Conservation (phyloP, 2,797 vertebrate species). For the Spondyliosoma cantharus region DNA sequence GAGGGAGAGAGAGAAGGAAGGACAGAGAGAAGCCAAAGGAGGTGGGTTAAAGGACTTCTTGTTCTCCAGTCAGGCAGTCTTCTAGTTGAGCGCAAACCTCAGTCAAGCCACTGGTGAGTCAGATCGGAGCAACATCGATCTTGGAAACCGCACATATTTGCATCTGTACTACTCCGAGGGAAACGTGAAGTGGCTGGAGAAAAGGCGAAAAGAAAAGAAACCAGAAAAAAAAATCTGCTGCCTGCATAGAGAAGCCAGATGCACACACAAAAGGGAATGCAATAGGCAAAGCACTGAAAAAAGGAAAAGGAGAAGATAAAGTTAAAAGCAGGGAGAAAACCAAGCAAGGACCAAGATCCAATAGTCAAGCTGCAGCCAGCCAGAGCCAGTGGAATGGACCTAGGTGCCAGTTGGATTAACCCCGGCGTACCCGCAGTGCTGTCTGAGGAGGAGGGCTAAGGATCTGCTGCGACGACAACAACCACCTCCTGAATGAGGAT, state of each 20-base stretch:
- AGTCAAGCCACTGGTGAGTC: slow-evolving; percentile 41
- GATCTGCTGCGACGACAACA: slow-evolving; percentile 57
- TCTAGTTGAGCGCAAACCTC: slow-evolving; percentile 37
- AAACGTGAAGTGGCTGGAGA: slow-evolving; percentile 32
- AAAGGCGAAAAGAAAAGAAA: slow-evolving; percentile 2
- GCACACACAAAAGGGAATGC: slow-evolving; percentile 33
- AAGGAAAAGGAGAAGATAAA: slow-evolving; percentile 19
- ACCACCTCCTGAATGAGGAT: slow-evolving; percentile 86
- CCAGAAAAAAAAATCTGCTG: slow-evolving; percentile 20
- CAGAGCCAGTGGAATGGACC: slow-evolving; percentile 88
- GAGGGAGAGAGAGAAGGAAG: slow-evolving; percentile 38
- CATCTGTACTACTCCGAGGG: slow-evolving; percentile 32
- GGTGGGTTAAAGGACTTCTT: slow-evolving; percentile 64
- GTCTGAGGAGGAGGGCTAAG: slow-evolving; percentile 94
- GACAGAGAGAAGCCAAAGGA: slow-evolving; percentile 57
- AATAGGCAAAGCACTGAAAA: slow-evolving; percentile 36
- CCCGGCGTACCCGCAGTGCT: slow-evolving; percentile 83
- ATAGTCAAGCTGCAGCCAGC: slow-evolving; percentile 75
- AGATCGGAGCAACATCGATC: slow-evolving; percentile 31
- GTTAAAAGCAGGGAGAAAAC: slow-evolving; percentile 14
- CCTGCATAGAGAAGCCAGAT: slow-evolving; percentile 36
- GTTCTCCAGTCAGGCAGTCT: slow-evolving; percentile 56
- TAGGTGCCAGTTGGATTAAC: slow-evolving; percentile 76
- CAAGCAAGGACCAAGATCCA: slow-evolving; percentile 21
- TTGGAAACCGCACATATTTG: slow-evolving; percentile 32